phyloP scores from a whole-genome alignment of 92 coral and sea anemone species.

The Virgularia gustaviana region DNA sequence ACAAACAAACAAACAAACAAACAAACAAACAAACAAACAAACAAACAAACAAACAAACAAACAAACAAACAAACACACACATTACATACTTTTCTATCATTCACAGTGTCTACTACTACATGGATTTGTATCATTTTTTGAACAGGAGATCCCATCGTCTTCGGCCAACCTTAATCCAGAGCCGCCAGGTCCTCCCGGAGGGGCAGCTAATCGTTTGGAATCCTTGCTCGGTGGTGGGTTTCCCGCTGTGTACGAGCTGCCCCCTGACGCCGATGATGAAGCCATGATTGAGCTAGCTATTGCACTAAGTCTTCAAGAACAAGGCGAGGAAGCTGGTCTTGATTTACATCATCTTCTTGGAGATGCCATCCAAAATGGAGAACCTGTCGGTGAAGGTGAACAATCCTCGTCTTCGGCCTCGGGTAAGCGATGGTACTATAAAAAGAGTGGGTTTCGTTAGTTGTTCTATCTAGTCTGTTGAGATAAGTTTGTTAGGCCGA shows the following conservation, averaged over 20 bases:
- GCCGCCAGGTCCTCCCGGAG: constrained; percentile 54
- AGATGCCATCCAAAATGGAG: constrained; percentile 34
- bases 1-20: too few species aligned
- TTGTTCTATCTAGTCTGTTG: too few species aligned
- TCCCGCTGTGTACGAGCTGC: constrained; percentile 75
- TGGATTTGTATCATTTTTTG: constrained; percentile 1
- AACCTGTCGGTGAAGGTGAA: constrained; percentile 29
- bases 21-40: too few species aligned
- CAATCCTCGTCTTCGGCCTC: constrained; percentile 28
- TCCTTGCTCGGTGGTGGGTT: constrained; percentile 74
- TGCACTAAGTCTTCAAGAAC: constrained; percentile 96
- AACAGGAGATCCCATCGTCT: constrained; percentile 36
- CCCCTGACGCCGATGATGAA: constrained; percentile 97
- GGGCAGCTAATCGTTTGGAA: constrained; percentile 72
- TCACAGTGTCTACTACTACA: background rate
- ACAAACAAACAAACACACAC: too few species aligned
- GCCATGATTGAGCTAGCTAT: constrained; percentile 99
- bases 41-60: too few species aligned
- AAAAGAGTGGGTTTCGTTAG: background rate
- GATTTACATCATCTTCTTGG: constrained; percentile 25
- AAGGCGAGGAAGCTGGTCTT: constrained; percentile 56
- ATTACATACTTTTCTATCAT: background rate
- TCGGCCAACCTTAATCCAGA: constrained; percentile 42
- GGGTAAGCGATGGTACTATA: background rate
- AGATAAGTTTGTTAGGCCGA: too few species aligned